A percentile compares a stretch with the other conserved stretches of the same genome.
phyloP scores from a whole-genome alignment of 2,888 invertebrate species.

The Eristalinus sepulchralis region DNA sequence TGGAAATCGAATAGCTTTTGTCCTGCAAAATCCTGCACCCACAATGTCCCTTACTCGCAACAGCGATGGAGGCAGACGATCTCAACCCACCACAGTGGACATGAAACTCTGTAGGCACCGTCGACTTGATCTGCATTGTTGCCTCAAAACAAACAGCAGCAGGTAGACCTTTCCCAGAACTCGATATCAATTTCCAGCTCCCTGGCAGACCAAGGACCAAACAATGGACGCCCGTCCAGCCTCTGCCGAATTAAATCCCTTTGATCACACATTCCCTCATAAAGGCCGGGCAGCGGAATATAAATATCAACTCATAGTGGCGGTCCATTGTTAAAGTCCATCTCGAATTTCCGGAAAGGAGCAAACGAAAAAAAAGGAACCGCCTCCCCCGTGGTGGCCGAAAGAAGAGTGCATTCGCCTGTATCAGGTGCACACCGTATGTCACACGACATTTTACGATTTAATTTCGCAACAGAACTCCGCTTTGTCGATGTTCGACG shows the following conservation, averaged over 20 bases:
- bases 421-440: not conserved
- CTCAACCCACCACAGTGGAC: no score
- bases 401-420: not conserved
- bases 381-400: not conserved
- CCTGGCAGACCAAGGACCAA: not conserved
- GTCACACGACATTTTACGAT: not conserved
- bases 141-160: not conserved
- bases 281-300: not conserved
- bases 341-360: no score
- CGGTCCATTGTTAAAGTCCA: not conserved
- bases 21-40: not conserved
- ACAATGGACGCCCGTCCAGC: not conserved
- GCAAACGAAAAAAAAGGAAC: no score
- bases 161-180: not conserved
- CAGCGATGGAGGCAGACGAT: not conserved
- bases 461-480: slow-evolving; percentile 5
- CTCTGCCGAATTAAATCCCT: slow-evolving; percentile 44
- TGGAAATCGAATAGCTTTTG: not conserved
- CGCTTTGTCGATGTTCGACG: not conserved
- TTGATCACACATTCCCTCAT: slow-evolving; percentile 57
- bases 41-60: not conserved
- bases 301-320: not conserved
- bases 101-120: not conserved
- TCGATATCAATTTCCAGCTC: not conserved
- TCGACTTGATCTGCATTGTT: not conserved